These are phyloP conservation scores for Xanthia togata DNA, from an alignment of 2,888 invertebrate genomes.

Conservation along the genomic window DNA sequence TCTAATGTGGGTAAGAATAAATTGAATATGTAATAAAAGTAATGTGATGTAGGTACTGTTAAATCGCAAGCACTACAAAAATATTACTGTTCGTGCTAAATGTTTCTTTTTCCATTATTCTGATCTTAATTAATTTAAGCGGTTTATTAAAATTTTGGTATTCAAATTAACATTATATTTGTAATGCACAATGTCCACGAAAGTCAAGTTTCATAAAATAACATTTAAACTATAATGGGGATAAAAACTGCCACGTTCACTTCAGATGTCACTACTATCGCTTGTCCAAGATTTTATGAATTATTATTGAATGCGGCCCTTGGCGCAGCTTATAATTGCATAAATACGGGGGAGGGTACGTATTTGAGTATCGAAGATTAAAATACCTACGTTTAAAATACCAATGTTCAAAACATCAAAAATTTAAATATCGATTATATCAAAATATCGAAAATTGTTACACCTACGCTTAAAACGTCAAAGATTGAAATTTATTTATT, in stretches of 20 bases:
- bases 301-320: not conserved
- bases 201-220: not conserved
- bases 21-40: not conserved
- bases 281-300: not conserved
- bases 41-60: not conserved
- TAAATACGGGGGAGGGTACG: not conserved
- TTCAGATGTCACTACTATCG: not conserved
- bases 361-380: too few relatives aligned
- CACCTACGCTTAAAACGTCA: too few relatives aligned
- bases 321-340: not conserved
- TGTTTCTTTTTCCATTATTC: not conserved
- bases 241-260: not conserved
- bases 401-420: too few relatives aligned
- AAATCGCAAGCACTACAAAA: not conserved
- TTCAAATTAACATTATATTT: not conserved
- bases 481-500: too few relatives aligned
- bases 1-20: slow-evolving; percentile 10
- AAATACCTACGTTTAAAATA: too few relatives aligned
- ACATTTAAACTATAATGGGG: not conserved
- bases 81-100: not conserved
- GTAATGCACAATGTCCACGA: not conserved
- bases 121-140: not conserved
- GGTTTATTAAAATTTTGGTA: not conserved
- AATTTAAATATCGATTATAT: too few relatives aligned
- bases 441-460: too few relatives aligned